Conservation (phyloP, 2,797 vertebrate species). For the Euphonia xanthogaster region DNA sequence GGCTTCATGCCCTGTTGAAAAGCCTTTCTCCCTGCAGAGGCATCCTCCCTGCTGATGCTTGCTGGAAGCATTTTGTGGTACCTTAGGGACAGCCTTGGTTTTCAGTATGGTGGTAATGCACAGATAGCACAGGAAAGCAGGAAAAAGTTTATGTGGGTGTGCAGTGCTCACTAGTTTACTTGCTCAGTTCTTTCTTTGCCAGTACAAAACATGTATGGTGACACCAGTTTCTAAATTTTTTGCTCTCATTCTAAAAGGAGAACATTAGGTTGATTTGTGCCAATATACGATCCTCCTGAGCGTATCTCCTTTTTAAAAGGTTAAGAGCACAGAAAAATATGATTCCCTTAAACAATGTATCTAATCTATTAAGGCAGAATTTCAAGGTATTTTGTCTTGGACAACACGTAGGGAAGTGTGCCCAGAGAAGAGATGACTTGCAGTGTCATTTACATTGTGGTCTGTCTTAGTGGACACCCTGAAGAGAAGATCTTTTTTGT, state of each 20-base stretch:
- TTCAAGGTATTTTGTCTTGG: not conserved
- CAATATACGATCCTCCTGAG: not conserved
- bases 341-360: not conserved
- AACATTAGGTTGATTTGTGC: not conserved
- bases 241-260: not conserved
- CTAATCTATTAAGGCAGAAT: not conserved
- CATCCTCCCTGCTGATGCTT: not conserved
- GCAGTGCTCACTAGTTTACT: not conserved
- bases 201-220: not conserved
- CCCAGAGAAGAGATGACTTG: not conserved
- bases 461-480: not conserved
- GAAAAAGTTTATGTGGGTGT: not conserved
- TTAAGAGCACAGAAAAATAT: not conserved
- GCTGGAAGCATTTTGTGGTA: not conserved
- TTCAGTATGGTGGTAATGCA: not conserved
- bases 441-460: not conserved
- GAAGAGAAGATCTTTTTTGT: not conserved
- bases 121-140: not conserved
- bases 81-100: not conserved
- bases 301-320: not conserved
- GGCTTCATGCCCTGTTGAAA: not conserved
- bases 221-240: not conserved
- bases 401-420: not conserved
- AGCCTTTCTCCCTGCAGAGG: not conserved
- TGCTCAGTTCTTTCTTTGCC: not conserved